Conservation (phyloP, 2,797 vertebrate species). For the Sebastes nivosus region DNA sequence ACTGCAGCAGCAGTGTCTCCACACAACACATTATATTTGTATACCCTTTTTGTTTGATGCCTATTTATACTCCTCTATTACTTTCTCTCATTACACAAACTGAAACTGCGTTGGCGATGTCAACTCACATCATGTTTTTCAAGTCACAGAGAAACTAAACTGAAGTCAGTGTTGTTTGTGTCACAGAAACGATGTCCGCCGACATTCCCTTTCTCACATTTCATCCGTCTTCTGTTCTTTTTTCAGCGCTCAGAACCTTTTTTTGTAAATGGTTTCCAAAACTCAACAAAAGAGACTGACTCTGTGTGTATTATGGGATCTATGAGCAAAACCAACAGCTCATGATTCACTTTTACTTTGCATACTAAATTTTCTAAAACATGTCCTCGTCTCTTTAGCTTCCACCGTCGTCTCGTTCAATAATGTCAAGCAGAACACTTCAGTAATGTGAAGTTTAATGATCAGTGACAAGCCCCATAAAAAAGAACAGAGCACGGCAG, state of each 20-base stretch:
- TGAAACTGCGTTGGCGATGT: neutral
- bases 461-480: slow-evolving; percentile 67
- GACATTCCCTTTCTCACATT: neutral
- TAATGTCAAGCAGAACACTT: slow-evolving; percentile 65
- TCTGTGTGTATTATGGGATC: neutral
- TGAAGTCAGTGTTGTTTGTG: neutral
- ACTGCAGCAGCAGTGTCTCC: neutral
- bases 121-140: neutral
- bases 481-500: slow-evolving; percentile 44
- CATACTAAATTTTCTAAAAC: slow-evolving; percentile 59
- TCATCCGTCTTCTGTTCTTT: neutral
- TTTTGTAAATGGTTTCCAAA: neutral
- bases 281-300: neutral
- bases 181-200: neutral
- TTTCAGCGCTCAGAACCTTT: neutral
- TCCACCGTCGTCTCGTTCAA: slow-evolving; percentile 21
- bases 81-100: neutral
- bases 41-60: neutral
- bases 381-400: slow-evolving; percentile 47
- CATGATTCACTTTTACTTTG: slow-evolving; percentile 59
- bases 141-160: neutral
- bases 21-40: neutral
- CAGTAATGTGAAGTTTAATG: slow-evolving; percentile 74
- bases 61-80: neutral
- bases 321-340: slow-evolving; percentile 53